Base-by-base conservation (phyloP, 92 coral and sea anemone species). In the Micromussa lordhowensis region DNA sequence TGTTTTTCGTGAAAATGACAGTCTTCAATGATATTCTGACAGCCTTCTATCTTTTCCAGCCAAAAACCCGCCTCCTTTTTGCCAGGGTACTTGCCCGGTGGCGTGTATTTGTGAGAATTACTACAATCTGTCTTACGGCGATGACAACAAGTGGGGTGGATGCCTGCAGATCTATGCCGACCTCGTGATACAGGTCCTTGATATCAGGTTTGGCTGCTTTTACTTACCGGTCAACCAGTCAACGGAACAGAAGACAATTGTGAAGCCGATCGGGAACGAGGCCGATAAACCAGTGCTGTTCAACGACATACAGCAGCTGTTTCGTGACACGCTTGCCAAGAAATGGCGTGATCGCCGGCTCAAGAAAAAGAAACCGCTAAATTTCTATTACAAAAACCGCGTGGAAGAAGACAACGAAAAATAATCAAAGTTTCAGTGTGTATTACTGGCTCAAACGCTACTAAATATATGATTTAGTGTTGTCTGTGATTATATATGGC, bases 71-170 rank as follows among this genome's bases (percentile, higher is more conserved):
- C 87, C 87, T 2, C 80, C 87, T 21, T 73, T 73, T 73, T 84
- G 87, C 30, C 80, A 84, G 69, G 87, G 87, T 11, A 10, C 35
- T 3, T 54, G 30, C 24, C 80, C 87, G 11, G 0, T 35, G 0
- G 64, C 70, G 26, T 84, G 77, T 40, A 73, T 84, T 35, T 84
- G 87, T 38, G 80, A 8, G 49, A 73, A 84, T 71, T 73, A 72
- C 68, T 72, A 63, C 87, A 84, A 84, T 30, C 54, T 84, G 57
- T 70, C 80, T 1, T 84, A 73, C 57, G 87, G 87, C 3, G 87
- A 84, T n/a, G 80, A 73, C 35, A 17, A 36, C 53, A 84, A 84
- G 16, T 84, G 87, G 87, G 87, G 87, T 21, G 87, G 87, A 10
- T 84, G 87, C 78, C 80, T 84, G 54, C 57, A 84, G 80, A 73